Percentiles rank a stretch among this genome's conserved stretches.
Conservation (phyloP, 2,888 invertebrate species). For the Zeuzera pyrina region DNA sequence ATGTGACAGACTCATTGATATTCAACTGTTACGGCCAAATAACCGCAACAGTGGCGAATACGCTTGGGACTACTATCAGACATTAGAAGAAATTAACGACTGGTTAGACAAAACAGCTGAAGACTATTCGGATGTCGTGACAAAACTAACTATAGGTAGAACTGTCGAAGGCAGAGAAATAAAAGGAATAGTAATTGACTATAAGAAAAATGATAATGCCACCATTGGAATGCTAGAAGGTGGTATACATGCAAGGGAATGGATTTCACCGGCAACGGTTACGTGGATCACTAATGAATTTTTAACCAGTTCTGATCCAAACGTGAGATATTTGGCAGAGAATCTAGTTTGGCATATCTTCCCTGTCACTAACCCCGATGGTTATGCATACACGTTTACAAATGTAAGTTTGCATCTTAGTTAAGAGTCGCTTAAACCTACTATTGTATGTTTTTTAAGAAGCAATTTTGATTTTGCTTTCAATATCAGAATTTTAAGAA, state of each 20-base stretch:
- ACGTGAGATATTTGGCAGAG: slow-evolving; percentile 70
- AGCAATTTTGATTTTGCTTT: no score
- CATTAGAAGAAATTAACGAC: slow-evolving; percentile 58
- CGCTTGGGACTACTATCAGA: slow-evolving; percentile 70
- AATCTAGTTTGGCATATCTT: slow-evolving; percentile 83
- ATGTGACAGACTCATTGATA: slow-evolving; percentile 27
- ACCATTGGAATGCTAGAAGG: slow-evolving; percentile 67
- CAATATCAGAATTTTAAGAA: no score
- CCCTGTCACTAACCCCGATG: slow-evolving; percentile 83
- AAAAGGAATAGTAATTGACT: slow-evolving; percentile 45
- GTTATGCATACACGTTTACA: slow-evolving; percentile 77
- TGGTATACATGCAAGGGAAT: slow-evolving; percentile 72
- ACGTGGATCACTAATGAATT: slow-evolving; percentile 79
- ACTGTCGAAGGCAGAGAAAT: slow-evolving; percentile 68
- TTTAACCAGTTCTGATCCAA: slow-evolving; percentile 69
- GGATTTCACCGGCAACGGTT: slow-evolving; percentile 75
- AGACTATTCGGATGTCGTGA: slow-evolving; percentile 41
- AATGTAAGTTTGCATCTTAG: slow-evolving; percentile 55
- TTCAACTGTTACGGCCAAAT: slow-evolving; percentile 29
- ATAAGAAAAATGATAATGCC: slow-evolving; percentile 2
- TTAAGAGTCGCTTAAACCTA: no score
- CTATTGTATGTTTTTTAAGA: no score
- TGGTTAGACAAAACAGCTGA: slow-evolving; percentile 56
- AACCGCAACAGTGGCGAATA: slow-evolving; percentile 27
- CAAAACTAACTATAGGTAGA: slow-evolving; percentile 53